Conservation (phyloP, 2,797 vertebrate species). For the Macropodus opercularis region DNA sequence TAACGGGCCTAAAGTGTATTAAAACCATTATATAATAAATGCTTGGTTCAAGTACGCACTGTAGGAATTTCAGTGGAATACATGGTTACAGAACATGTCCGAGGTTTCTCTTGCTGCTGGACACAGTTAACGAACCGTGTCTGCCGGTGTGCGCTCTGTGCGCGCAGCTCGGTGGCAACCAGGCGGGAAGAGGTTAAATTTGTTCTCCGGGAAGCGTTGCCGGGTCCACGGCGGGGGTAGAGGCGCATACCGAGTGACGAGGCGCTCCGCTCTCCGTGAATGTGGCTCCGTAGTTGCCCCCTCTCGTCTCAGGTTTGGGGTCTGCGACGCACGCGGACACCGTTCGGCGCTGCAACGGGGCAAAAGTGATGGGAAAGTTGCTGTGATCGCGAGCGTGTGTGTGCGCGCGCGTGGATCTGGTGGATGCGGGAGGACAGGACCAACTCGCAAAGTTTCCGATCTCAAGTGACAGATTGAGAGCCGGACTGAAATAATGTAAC, state of each 20-base stretch:
- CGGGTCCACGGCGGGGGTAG: conserved; percentile 59
- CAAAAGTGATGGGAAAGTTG: conserved; percentile 77
- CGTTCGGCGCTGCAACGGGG: conserved; percentile 35
- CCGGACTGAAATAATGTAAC: conserved; percentile 77
- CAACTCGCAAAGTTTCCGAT: conserved; percentile 73
- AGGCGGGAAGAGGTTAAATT: conserved; percentile 79
- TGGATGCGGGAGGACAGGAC: conserved; percentile 61
- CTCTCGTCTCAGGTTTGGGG: conserved; percentile 53
- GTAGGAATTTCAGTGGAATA: no score
- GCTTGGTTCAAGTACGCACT: conserved; percentile 1
- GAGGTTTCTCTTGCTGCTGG: conserved; percentile 24
- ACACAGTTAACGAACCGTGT: conserved; percentile 10
- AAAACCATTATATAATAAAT: conserved; percentile 31
- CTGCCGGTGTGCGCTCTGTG: conserved; percentile 14
- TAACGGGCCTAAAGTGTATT: conserved; percentile 24
- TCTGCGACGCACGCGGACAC: conserved; percentile 41
- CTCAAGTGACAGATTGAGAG: conserved; percentile 62
- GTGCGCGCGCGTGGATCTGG: conserved; percentile 23
- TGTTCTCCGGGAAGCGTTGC: conserved; percentile 70
- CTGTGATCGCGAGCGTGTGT: conserved; percentile 54
- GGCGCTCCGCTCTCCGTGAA: conserved; percentile 76
- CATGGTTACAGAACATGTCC: conserved; percentile 6
- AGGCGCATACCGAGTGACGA: conserved; percentile 69
- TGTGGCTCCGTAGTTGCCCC: conserved; percentile 65
- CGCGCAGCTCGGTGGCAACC: conserved; percentile 53